phyloP scores from a whole-genome alignment of 2,888 invertebrate genomes.

The Punctoribates punctum region DNA sequence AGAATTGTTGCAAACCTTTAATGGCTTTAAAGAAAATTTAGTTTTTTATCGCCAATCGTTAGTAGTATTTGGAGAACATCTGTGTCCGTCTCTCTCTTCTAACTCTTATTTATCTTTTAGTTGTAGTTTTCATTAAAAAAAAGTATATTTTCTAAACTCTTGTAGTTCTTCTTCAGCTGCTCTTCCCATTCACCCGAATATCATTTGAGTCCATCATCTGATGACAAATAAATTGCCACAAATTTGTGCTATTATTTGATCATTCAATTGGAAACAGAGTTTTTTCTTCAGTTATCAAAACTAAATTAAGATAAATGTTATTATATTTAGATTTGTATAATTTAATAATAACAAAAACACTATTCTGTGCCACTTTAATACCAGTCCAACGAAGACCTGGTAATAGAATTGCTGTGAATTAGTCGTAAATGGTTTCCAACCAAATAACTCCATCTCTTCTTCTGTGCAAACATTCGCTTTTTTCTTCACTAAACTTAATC shows the following conservation, averaged over 20 bases:
- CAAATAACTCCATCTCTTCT: conserved; percentile 6
- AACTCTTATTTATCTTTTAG: not conserved
- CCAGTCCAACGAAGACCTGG: no score
- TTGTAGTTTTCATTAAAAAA: not conserved
- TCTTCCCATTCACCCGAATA: not conserved
- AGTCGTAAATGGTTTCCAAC: not conserved
- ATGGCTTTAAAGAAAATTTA: not conserved
- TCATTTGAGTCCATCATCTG: not conserved
- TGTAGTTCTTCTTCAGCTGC: not conserved
- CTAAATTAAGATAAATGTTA: not conserved
- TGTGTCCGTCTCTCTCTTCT: conserved; percentile 5
- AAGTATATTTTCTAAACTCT: not conserved
- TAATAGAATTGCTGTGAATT: no score
- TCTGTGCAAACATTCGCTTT: conserved; percentile 10
- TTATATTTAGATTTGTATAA: conserved; percentile 9
- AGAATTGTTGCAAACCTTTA: not conserved
- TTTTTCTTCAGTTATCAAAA: not conserved
- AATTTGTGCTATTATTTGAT: not conserved
- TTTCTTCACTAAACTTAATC: conserved; percentile 2
- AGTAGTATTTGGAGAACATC: not conserved
- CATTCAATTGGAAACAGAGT: not conserved
- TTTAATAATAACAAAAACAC: not conserved
- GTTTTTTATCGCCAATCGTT: not conserved
- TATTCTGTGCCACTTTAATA: no score
- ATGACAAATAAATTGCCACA: conserved; percentile 16